A percentile compares a stretch with the other conserved stretches of the same genome.
Evolutionary conservation across 2,888 invertebrate genomes (phyloP).

Genomic region (Vanessa cardui): DNA sequence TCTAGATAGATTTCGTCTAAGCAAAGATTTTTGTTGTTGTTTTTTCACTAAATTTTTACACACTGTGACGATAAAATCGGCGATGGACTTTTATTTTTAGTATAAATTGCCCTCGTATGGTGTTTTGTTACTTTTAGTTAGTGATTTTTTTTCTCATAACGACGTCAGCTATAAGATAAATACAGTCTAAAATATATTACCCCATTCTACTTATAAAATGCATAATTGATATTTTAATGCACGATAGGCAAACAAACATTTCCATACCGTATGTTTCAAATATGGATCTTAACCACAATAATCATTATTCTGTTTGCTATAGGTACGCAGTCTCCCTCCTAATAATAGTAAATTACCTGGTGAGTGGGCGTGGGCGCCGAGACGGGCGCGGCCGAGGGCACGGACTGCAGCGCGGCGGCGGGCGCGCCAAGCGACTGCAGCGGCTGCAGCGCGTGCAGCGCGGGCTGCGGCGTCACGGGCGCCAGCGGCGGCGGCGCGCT

Average conservation of each 20-base stretch:
- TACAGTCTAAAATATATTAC: not conserved
- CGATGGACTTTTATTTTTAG: not conserved
- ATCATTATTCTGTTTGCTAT: too few species aligned
- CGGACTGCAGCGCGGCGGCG: conserved; percentile 52
- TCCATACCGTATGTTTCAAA: conserved; percentile 15
- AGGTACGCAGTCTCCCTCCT: conserved; percentile 40
- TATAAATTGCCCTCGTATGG: not conserved
- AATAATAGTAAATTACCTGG: conserved; percentile 81
- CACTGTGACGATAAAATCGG: not conserved
- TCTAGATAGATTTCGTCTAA: not conserved
- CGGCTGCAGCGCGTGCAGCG: conserved; percentile 59
- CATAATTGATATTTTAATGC: too few species aligned
- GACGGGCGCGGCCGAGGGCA: conserved; percentile 64
- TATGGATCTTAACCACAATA: too few species aligned
- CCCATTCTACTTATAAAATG: not conserved
- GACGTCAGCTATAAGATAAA: too few species aligned
- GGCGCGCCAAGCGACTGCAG: conserved; percentile 63
- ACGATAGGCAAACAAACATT: not conserved
- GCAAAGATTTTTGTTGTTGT: not conserved
- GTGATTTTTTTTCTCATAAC: too few species aligned
- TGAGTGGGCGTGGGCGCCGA: conserved; percentile 60
- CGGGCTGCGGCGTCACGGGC: conserved; percentile 49
- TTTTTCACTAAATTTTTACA: not conserved
- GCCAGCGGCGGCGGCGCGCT: conserved; percentile 65
- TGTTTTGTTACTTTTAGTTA: not conserved